phyloP scores from a whole-genome alignment of 2,113 vertebrate genomes.

The Rhea americana region DNA sequence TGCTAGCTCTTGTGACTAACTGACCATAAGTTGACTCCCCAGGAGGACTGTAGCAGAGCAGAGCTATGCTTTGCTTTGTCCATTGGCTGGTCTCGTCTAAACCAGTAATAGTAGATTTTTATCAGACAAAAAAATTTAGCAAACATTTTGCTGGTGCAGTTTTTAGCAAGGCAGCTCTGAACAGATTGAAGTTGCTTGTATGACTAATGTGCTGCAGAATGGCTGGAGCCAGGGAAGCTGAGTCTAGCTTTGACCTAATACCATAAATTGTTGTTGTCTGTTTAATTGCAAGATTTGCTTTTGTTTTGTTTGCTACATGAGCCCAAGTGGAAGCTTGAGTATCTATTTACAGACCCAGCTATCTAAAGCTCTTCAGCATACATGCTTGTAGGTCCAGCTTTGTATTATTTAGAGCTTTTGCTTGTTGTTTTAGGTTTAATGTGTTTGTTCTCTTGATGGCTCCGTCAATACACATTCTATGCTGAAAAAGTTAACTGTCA shows the following conservation, averaged over 20 bases:
- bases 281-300: neutral
- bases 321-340: neutral
- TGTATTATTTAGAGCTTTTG: conserved; percentile 48
- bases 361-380: conserved; percentile 17
- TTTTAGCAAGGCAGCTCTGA: neutral
- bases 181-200: neutral
- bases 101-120: neutral
- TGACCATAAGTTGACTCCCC: neutral
- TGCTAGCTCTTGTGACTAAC: neutral
- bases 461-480: conserved; percentile 22
- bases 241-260: neutral
- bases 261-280: neutral
- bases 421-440: conserved; percentile 59
- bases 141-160: neutral
- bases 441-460: conserved; percentile 54
- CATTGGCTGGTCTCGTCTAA: neutral
- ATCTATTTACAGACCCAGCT: neutral
- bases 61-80: neutral
- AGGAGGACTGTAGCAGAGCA: neutral
- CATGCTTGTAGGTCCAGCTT: neutral
- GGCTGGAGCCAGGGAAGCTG: neutral
- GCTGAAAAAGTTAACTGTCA: conserved; percentile 41
- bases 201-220: neutral
- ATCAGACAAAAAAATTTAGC: neutral
- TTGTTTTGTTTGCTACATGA: neutral